Base-by-base conservation (phyloP, 2,797 vertebrate genomes). In the Myripristis jacobus region DNA sequence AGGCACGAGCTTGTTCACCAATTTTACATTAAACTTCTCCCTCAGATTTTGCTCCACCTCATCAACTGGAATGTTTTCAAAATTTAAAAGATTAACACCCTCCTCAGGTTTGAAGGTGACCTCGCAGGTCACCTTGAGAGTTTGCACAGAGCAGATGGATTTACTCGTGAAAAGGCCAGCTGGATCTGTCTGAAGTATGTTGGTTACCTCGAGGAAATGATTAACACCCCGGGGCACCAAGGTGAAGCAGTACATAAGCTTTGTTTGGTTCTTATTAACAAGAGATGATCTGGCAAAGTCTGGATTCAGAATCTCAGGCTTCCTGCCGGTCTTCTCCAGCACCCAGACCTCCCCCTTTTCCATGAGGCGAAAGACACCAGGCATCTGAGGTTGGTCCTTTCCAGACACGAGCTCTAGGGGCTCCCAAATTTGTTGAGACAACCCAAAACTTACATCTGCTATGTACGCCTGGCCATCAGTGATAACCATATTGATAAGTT, bases 101-200 rank as follows among this genome's bases (percentile, higher is more conserved):
- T 95, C 93, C 27, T 95, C 93, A 1, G 94, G 93, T 53, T 89
- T 95, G 80, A 92, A 97, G 25, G 78, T 96, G 72, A 94, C 91
- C 70, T 94, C 93, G 0, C 81, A 91, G 79, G 95, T 94, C 0
- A 85, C 95, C 91, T 90, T 71, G 0, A 80, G 15, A 1, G 93
- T 96, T 88, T 97, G 96, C 63, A 96, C 83, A 21, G 94, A 92
- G 55, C 95, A 96, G 72, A 97, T 92, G 18, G 96, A 96, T 38
- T 95, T 96, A 46, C 91, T 94, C n/a, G 73, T 93, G 63, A 96
- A 96, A 41, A 95, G 63, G 53, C 93, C 94, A 0, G 79, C 43
- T 0, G 95, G 92, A n/a, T 94, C 92, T 0, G 88, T 93, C 85
- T 96, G 96, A 15, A 95, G 92, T 6, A 19, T 84, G 0, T 84